phyloP scores from a whole-genome alignment of 2,797 vertebrate genomes.

The Centroberyx gerrardi region DNA sequence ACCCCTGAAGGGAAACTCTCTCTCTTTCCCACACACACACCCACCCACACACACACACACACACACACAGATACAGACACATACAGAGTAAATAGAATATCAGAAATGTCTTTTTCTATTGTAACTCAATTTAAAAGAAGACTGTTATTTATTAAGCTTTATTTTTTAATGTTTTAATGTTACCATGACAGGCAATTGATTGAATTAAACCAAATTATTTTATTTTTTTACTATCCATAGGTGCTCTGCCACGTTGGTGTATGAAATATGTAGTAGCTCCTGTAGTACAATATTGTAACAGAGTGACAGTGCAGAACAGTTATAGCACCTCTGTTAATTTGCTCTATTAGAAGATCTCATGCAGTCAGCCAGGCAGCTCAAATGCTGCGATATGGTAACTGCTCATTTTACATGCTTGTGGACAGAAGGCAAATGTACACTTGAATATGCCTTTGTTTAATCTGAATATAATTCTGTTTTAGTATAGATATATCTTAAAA shows the following conservation, averaged over 20 bases:
- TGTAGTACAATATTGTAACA: conserved; percentile 15
- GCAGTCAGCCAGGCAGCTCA: neutral
- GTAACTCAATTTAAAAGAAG: conserved; percentile 7
- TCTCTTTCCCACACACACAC: conserved; percentile 4
- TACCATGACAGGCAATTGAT: neutral
- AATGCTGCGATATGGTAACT: neutral
- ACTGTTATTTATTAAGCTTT: neutral
- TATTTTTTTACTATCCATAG: neutral
- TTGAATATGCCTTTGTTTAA: no score
- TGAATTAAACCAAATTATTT: neutral
- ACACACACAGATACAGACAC: neutral
- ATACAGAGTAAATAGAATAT: conserved; percentile 19
- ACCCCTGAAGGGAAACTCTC: conserved; percentile 78
- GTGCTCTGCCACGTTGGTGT: neutral
- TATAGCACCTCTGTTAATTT: conserved; percentile 24
- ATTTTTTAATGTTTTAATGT: conserved; percentile 8
- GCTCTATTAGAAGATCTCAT: neutral
- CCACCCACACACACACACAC: conserved; percentile 7
- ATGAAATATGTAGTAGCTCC: neutral
- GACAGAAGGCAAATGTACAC: neutral
- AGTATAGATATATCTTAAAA: neutral
- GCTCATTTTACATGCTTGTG: neutral
- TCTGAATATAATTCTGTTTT: neutral
- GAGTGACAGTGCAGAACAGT: conserved; percentile 8
- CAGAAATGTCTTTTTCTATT: conserved; percentile 4